A percentile compares a stretch with the other conserved stretches of the same genome.
These are phyloP conservation scores for Cyclophora punctaria DNA, from an alignment of 2,888 invertebrate genomes.

Conservation along the genomic window DNA sequence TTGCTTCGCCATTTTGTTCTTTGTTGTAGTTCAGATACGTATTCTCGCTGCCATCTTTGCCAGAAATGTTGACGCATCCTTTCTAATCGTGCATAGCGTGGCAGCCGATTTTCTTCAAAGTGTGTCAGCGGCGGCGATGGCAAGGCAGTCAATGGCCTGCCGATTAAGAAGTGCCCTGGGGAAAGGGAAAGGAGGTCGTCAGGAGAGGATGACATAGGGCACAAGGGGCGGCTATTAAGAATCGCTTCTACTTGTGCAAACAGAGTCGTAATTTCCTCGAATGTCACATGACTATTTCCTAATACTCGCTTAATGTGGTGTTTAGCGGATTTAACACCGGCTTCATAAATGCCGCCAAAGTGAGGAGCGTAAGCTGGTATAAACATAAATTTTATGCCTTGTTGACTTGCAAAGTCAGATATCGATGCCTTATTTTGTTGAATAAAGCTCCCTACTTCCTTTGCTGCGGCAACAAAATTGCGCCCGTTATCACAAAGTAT, in stretches of 20 bases:
- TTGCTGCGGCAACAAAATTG: conserved; percentile 23
- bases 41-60: conserved; percentile 8
- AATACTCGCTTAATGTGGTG: too few relatives aligned
- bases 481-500: conserved; percentile 27
- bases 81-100: conserved; percentile 4
- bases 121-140: background rate
- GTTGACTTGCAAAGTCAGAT: conserved; percentile 18
- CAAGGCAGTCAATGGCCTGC: too few relatives aligned
- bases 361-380: conserved; percentile 21
- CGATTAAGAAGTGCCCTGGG: too few relatives aligned
- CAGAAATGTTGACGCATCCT: conserved; percentile 10
- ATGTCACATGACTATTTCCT: too few relatives aligned
- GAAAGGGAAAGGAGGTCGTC: too few relatives aligned
- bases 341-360: conserved; percentile 20
- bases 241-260: too few relatives aligned
- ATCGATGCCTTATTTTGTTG: conserved; percentile 6
- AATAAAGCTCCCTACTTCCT: conserved; percentile 18
- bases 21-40: conserved; percentile 6
- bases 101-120: too few relatives aligned
- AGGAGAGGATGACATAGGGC: too few relatives aligned
- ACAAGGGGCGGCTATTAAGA: too few relatives aligned
- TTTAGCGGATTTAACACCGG: conserved; percentile 15
- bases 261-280: too few relatives aligned
- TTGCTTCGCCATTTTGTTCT: conserved; percentile 1
- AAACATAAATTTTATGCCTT: conserved; percentile 22